phyloP scores from a whole-genome alignment of 2,113 vertebrate genomes.

The Oreochromis niloticus region DNA sequence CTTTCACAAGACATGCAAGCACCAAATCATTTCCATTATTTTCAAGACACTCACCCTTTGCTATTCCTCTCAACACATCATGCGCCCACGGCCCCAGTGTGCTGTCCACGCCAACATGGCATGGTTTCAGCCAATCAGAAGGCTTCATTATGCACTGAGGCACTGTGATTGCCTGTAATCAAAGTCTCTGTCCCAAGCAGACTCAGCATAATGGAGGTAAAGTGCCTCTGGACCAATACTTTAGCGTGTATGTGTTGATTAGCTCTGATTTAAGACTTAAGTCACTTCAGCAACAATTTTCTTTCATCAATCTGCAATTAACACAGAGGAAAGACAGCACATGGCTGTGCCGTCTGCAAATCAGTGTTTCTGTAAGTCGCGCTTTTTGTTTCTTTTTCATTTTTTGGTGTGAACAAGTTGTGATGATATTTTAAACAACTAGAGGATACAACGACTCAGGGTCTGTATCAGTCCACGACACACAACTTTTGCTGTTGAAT shows the following conservation, averaged over 20 bases:
- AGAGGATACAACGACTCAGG: neutral
- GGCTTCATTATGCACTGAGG: neutral
- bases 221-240: neutral
- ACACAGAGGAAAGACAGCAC: neutral
- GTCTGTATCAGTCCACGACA: rapidly evolving
- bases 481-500: neutral
- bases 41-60: neutral
- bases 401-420: neutral
- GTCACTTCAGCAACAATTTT: neutral
- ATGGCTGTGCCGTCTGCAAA: neutral
- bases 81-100: neutral
- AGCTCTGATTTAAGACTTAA: neutral
- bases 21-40: neutral
- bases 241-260: neutral
- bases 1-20: neutral
- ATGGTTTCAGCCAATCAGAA: neutral
- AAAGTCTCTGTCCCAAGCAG: neutral
- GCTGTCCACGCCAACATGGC: neutral
- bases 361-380: neutral
- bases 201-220: neutral
- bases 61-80: neutral
- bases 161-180: conserved; percentile 16
- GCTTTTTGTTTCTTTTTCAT: neutral
- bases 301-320: neutral
- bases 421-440: neutral